Evolutionary conservation across 2,888 invertebrate genomes (phyloP), one percentile per base, ranked within the genome.

Genomic region (Eurois occulta): DNA sequence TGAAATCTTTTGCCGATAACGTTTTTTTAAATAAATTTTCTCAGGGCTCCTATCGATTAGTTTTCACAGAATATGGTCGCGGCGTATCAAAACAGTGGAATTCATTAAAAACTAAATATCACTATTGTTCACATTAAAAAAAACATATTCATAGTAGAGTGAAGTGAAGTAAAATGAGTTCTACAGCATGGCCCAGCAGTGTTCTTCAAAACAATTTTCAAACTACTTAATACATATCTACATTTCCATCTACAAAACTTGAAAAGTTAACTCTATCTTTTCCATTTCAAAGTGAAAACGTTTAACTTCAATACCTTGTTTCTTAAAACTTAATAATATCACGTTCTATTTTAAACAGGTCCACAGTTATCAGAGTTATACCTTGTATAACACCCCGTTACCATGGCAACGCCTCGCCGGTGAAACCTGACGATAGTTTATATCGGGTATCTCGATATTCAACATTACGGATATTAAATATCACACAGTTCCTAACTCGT

Each of bases 401-500:
- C 85, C 81, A 66, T 70, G 60, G 35, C 21, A 81, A 80, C 69
- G 55, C 2, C 24, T 74, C 69, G 55, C 2, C 24, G 46, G 46
- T 35, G 41, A 55, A 73, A 41, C 68, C 16, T 35, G 67, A 46
- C 41, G 38, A 70, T 60, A 73, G 73, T 80, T 73, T 79, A 60
- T 79, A 62, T 72, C 60, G 52, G 16, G 2, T 46, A 32, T n/a
- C 58, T 28, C 24, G 67, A 2, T 55, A 35, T 71, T 28, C 35
- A 43, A 64, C 38, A 6, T 41, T 41, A 55, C 43, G 24, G 62
- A 69, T 68, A 84, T 71, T 64, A 35, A 72, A 71, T 65, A 60
- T 52, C 28, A 69, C 24, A 79, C 58, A 72, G 48, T 67, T 62
- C 32, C 41, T 7, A 84, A 84, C 68, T 68, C 16, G 58, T 84